These are phyloP conservation scores for Heterodera schachtii DNA, from an alignment of 1,140 invertebrate species.

Conservation along the genomic window DNA sequence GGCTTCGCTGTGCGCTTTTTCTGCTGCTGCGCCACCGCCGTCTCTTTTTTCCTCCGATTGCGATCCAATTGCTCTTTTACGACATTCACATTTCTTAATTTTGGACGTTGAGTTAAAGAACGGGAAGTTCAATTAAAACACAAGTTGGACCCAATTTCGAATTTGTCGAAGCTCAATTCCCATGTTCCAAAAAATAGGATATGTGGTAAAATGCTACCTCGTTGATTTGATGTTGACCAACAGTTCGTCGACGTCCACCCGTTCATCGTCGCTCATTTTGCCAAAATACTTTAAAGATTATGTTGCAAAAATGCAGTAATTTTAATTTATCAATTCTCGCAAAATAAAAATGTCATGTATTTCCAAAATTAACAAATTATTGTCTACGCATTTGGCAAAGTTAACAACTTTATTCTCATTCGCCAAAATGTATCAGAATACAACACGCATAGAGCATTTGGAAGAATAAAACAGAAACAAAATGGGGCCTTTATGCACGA, in stretches of 20 bases:
- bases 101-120: background rate
- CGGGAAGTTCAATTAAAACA: no score
- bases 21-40: background rate
- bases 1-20: background rate
- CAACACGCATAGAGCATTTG: no score
- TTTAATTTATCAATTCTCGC: no score
- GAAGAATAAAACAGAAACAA: background rate
- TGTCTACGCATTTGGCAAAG: slow-evolving; percentile 10
- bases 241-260: slow-evolving; percentile 26
- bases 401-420: background rate
- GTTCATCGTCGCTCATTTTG: slow-evolving; percentile 13
- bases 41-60: slow-evolving; percentile 12
- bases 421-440: no score
- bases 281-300: no score
- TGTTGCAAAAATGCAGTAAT: no score
- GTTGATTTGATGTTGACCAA: slow-evolving; percentile 32
- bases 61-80: slow-evolving; percentile 35
- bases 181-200: no score
- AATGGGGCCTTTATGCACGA: no score
- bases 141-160: no score
- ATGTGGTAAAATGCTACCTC: background rate
- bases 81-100: slow-evolving; percentile 43
- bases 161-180: no score
- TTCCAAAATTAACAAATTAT: background rate
- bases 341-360: no score